Conservation (phyloP, 1,140 invertebrate genomes). For the Euwallacea similis region DNA sequence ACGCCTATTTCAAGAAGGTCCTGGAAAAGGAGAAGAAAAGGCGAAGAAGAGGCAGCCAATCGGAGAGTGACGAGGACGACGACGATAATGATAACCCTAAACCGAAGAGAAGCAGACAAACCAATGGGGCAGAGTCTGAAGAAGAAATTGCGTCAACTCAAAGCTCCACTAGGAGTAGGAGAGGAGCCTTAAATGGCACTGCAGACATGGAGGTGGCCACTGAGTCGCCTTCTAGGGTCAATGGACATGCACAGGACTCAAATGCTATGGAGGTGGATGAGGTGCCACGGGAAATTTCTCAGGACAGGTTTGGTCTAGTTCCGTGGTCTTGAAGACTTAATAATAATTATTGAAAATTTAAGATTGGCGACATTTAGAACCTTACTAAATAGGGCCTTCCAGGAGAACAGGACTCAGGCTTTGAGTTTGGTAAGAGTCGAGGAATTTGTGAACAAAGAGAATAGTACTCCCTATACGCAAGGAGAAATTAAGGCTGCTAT, state of each 20-base stretch:
- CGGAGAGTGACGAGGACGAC: slow-evolving; percentile 53
- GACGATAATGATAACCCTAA: slow-evolving; percentile 42
- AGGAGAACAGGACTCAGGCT: slow-evolving; percentile 68
- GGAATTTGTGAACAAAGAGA: slow-evolving; percentile 64
- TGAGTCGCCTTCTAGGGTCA: slow-evolving; percentile 8
- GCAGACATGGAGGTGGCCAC: slow-evolving; percentile 17
- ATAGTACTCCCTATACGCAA: slow-evolving; percentile 63
- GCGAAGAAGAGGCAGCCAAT: slow-evolving; percentile 55
- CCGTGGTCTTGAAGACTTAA: background rate
- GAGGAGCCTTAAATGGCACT: slow-evolving; percentile 18
- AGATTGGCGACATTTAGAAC: slow-evolving; percentile 68
- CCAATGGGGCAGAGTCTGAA: slow-evolving; percentile 37
- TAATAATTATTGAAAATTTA: slow-evolving; percentile 42
- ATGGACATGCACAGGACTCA: slow-evolving; percentile 20
- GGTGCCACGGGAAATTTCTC: slow-evolving; percentile 46
- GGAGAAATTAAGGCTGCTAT: slow-evolving; percentile 80
- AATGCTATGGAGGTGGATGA: slow-evolving; percentile 46
- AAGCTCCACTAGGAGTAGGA: slow-evolving; percentile 38
- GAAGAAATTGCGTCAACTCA: slow-evolving; percentile 39
- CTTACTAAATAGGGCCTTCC: slow-evolving; percentile 67
- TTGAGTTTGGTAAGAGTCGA: slow-evolving; percentile 63
- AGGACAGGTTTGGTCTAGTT: slow-evolving; percentile 45
- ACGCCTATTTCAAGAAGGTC: slow-evolving; percentile 97
- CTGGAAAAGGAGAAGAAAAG: slow-evolving; percentile 76
- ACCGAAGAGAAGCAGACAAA: slow-evolving; percentile 52